Evolutionary conservation across 37 sponge, comb jelly and placozoan species (phyloP).

Genomic region (Ephydatia muelleri): DNA sequence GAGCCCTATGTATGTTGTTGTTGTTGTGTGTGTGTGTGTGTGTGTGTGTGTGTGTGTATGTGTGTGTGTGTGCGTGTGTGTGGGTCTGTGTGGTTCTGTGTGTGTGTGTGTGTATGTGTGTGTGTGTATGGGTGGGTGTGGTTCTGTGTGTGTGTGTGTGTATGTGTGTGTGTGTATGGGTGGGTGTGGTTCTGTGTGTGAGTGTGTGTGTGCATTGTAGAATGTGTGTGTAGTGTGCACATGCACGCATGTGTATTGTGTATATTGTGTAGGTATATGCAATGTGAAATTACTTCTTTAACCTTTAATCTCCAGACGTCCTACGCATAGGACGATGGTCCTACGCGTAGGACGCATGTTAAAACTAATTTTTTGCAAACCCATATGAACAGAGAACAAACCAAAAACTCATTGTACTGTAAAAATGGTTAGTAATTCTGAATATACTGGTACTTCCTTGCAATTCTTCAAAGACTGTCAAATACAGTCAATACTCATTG

Average conservation of each 20-base stretch:
- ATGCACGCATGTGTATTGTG: too few relatives aligned
- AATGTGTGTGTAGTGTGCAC: not conserved
- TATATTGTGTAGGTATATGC: slow-evolving; percentile 10
- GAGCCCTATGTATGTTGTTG: slow-evolving; percentile 12
- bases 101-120: slow-evolving; percentile 11
- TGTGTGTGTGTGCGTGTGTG: not conserved
- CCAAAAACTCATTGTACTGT: too few relatives aligned
- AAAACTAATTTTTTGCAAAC: too few relatives aligned
- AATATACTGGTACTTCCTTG: too few relatives aligned
- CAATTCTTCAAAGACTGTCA: too few relatives aligned
- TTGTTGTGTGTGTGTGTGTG: slow-evolving; percentile 39
- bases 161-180: not conserved
- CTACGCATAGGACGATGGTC: too few relatives aligned
- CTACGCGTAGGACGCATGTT: too few relatives aligned
- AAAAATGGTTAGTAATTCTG: too few relatives aligned
- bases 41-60: slow-evolving; percentile 13
- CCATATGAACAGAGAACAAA: too few relatives aligned
- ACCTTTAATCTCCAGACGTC: too few relatives aligned
- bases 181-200: not conserved
- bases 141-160: not conserved
- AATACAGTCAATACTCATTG: too few relatives aligned
- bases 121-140: not conserved
- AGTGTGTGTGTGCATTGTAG: not conserved
- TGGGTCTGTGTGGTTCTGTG: not conserved
- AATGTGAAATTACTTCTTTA: too few relatives aligned